Evolutionary conservation across 2,888 invertebrate genomes (phyloP).

Genomic region (Asteroscopus sphinx): DNA sequence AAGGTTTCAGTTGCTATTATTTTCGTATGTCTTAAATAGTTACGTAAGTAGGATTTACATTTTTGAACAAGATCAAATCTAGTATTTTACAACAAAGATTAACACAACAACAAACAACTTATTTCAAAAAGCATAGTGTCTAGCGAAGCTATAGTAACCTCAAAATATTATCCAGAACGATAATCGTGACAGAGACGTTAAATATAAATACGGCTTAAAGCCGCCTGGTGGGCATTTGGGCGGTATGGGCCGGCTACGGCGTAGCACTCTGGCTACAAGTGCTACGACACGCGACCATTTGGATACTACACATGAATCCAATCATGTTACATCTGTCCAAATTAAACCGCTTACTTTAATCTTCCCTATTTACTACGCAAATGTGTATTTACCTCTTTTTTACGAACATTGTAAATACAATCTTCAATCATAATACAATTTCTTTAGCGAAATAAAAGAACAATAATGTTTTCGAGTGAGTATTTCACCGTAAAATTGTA

Average conservation of each 20-base stretch:
- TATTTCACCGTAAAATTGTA: no score
- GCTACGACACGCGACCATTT: conserved; percentile 48
- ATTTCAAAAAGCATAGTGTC: background rate
- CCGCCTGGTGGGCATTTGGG: conserved; percentile 71
- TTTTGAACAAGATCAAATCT: background rate
- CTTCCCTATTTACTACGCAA: conserved; percentile 5
- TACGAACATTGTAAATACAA: background rate
- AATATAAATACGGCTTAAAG: conserved; percentile 68
- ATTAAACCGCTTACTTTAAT: conserved; percentile 37
- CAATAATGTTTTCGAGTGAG: background rate
- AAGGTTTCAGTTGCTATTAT: no score
- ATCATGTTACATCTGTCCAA: conserved; percentile 55
- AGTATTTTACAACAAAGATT: background rate
- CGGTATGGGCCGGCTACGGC: conserved; percentile 51
- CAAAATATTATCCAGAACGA: conserved; percentile 23
- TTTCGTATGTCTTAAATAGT: no score
- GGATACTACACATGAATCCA: conserved; percentile 58
- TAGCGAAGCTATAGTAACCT: conserved; percentile 8
- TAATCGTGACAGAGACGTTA: conserved; percentile 49
- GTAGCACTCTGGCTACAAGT: conserved; percentile 51
- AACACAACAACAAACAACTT: no score
- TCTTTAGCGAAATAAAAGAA: background rate
- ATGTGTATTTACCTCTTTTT: background rate
- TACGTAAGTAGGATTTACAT: background rate
- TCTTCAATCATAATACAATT: background rate